These are phyloP conservation scores for Cotesia glomerata DNA, from an alignment of 1,140 invertebrate species.

Conservation along the genomic window DNA sequence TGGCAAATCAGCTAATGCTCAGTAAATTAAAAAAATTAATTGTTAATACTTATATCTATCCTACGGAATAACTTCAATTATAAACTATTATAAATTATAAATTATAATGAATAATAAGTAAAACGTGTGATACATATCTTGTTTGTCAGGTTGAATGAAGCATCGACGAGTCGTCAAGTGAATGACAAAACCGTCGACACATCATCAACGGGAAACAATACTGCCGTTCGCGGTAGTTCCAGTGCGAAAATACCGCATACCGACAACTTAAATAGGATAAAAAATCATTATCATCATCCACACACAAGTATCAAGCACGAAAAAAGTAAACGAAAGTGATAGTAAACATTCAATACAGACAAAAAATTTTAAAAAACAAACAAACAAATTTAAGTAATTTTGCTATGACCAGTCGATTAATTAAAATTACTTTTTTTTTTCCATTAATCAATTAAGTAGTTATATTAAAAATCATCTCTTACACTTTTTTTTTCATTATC, in stretches of 20 bases:
- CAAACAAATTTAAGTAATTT: neutral
- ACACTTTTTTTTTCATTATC: neutral
- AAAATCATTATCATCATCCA: constrained; percentile 53
- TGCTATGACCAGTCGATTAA: neutral
- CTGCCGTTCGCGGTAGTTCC: constrained; percentile 37
- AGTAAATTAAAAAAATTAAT: neutral
- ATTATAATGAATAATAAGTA: neutral
- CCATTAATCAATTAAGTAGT: neutral
- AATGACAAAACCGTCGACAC: constrained; percentile 51
- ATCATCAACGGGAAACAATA: constrained; percentile 28
- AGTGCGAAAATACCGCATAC: constrained; percentile 43
- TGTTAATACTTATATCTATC: constrained; percentile 15
- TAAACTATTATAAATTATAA: constrained; percentile 9
- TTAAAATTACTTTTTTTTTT: neutral
- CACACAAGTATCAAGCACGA: constrained; percentile 53
- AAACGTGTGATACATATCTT: constrained; percentile 29
- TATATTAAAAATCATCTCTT: too few relatives aligned
- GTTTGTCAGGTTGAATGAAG: constrained; percentile 57
- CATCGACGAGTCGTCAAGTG: constrained; percentile 58
- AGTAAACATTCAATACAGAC: constrained; percentile 1
- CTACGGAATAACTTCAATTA: neutral
- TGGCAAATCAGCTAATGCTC: neutral
- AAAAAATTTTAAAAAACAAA: neutral
- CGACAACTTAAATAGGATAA: constrained; percentile 52
- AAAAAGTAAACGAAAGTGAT: constrained; percentile 59